phyloP scores from a whole-genome alignment of 2,888 invertebrate genomes.

The Vesta saturnalis region DNA sequence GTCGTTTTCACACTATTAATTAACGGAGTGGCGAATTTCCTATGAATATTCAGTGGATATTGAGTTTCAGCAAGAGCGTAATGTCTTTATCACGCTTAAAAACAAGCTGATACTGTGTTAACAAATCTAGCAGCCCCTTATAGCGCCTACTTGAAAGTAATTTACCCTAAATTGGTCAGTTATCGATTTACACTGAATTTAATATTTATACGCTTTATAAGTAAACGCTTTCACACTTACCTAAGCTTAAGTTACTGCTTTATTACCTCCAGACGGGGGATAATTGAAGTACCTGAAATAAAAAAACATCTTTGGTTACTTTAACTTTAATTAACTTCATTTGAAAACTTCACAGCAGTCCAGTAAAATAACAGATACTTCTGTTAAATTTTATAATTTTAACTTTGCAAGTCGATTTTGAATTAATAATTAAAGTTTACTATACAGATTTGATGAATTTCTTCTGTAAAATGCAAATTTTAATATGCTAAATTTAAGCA shows the following conservation, averaged over 20 bases:
- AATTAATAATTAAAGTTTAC: too few relatives aligned
- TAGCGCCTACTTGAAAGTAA: slow-evolving; percentile 48
- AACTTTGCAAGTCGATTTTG: too few relatives aligned
- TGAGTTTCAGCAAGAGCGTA: slow-evolving; percentile 39
- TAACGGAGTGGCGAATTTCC: slow-evolving; percentile 49
- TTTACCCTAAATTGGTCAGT: slow-evolving; percentile 44
- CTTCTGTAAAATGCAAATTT: too few relatives aligned
- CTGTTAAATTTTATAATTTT: too few relatives aligned
- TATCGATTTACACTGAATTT: slow-evolving; percentile 38
- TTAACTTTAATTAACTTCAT: slow-evolving; percentile 6
- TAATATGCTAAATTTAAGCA: too few relatives aligned
- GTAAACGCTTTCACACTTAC: slow-evolving; percentile 17
- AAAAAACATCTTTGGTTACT: slow-evolving; percentile 5
- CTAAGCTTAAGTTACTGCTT: not conserved
- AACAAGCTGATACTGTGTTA: slow-evolving; percentile 47
- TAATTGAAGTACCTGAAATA: slow-evolving; percentile 14
- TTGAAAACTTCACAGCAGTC: too few relatives aligned
- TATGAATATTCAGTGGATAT: slow-evolving; percentile 54
- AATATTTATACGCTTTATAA: too few relatives aligned
- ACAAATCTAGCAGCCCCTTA: slow-evolving; percentile 43
- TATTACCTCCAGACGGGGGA: too few relatives aligned
- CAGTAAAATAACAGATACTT: too few relatives aligned
- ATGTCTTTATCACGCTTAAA: slow-evolving; percentile 44
- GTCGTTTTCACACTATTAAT: slow-evolving; percentile 53
- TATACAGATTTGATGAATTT: too few relatives aligned